Conservation (phyloP, 2,113 vertebrate species). For the Actenoides lindsayi region DNA sequence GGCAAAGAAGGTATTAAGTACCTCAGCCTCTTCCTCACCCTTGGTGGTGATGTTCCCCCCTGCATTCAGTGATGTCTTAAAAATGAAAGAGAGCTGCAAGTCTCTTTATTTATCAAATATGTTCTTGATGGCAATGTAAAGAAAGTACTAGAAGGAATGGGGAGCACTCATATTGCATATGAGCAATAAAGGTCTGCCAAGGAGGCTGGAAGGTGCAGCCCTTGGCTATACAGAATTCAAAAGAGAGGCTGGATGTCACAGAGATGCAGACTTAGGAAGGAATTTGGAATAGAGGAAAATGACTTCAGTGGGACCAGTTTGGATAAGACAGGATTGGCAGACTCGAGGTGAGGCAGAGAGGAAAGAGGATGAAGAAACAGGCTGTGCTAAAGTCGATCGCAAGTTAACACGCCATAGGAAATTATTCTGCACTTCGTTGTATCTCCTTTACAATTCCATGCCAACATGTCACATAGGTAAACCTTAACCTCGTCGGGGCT, state of each 20-base stretch:
- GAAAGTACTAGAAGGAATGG: neutral
- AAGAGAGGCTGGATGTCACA: neutral
- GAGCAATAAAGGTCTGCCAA: neutral
- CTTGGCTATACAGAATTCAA: accelerated
- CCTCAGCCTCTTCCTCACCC: too few relatives aligned
- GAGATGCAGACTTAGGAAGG: neutral
- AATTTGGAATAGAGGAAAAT: neutral
- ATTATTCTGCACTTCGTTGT: neutral
- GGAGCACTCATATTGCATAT: neutral
- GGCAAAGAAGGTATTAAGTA: too few relatives aligned
- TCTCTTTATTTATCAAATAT: neutral
- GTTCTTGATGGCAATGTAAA: neutral
- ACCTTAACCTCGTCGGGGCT: neutral
- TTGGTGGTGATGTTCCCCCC: too few relatives aligned
- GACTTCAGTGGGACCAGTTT: neutral
- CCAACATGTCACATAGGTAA: neutral
- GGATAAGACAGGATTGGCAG: neutral
- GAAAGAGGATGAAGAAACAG: neutral
- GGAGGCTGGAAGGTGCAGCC: neutral
- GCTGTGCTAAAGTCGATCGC: neutral
- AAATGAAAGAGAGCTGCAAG: neutral
- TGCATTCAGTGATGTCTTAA: neutral
- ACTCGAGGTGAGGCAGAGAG: neutral
- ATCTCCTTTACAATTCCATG: neutral
- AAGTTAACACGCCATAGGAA: neutral